Evolutionary conservation across 2,888 invertebrate species (phyloP), one percentile per base, ranked within the genome.

Genomic region (Sussaba pulchella): DNA sequence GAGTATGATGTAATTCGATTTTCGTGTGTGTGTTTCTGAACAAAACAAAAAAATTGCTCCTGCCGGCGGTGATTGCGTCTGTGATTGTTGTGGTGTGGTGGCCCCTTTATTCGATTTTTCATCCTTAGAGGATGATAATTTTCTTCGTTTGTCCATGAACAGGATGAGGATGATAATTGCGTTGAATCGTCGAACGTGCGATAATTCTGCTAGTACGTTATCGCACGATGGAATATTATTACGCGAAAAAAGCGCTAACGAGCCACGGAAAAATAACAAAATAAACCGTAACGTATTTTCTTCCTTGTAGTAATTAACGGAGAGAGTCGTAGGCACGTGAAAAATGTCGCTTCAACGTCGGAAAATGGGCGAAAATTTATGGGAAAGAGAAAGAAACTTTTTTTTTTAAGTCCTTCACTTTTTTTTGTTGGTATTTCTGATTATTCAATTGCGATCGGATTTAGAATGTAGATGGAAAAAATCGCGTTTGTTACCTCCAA

Each of bases 401-500:
- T 67, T 67, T 61, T 75, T 75, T 67, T 75, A 50, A 61, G 75
- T 67, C 75, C 67, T 75, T 75, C 61, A 67, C 75, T 75, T 67
- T 69, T 76, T 76, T 61, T 76, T 63, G 69, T 76, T 76, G 52
- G 31, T 69, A n/a, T 31, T 70, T 70, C 17, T 43, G 14, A 45
- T 52, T 36, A 17, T 47, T 47, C 17, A 12, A 67, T n/a, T n/a
- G n/a, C 45, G 17, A 19, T 43, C 41, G n/a, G n/a, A n/a, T n/a
- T n/a, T n/a, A n/a, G n/a, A n/a, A n/a, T n/a, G n/a, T 66, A 31
- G 24, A 17, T 10, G 8, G 14, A 36, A 9, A 57, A 17, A 36
- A 57, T 57, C 14, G 19, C 39, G 19, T 59, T 12, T 19, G 17
- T 59, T 19, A 59, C 14, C 14, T n/a, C n/a, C 26, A 14, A 24